Evolutionary conservation across 2,113 vertebrate species (phyloP), one percentile per base, ranked within the genome.

Genomic region (Gadus macrocephalus): DNA sequence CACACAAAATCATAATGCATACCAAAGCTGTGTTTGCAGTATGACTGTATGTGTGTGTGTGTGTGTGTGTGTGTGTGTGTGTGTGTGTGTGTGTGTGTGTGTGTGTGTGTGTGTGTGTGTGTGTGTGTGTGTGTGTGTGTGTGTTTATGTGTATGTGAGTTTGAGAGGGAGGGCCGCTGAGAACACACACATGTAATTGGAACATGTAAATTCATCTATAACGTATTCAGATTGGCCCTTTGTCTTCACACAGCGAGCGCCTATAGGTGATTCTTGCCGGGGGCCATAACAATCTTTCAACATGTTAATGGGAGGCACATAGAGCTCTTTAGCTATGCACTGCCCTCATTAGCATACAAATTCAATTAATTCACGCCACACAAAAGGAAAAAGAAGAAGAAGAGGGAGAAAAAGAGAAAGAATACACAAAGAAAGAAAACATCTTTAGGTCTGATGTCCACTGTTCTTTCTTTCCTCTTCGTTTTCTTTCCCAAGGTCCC

Each of bases 291-390:
- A 89, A 91, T 92, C 90, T 89, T 87, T 91, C 88, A 90, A 81
- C 53, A 77, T 90, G 90, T 87, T 92, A 92, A 92, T 92, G 90
- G 89, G 74, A 90, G 85, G 77, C 88, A 89, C 88, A 83, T 85
- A 83, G 82, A 88, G 89, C 90, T 90, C 88, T 82, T 91, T 91
- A 90, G 83, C 88, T 89, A 89, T 89, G 90, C 90, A 83, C 86
- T 82, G 84, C 77, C 71, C 83, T 90, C 86, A 91, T 92, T 92
- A 89, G 82, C 91, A 91, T 92, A 90, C 88, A 91, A 90, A 92
- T 92, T 92, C 89, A 92, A 92, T 92, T 92, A 91, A 91, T 72
- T 49, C 42, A 49, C 9, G 42, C 42, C 42, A 49, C 42, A 49
- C 42, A 49, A 49, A 49, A 49, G 42, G 42, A 49, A 49, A 14